Conservation (phyloP, 2,888 invertebrate genomes). For the Xanthia togata region DNA sequence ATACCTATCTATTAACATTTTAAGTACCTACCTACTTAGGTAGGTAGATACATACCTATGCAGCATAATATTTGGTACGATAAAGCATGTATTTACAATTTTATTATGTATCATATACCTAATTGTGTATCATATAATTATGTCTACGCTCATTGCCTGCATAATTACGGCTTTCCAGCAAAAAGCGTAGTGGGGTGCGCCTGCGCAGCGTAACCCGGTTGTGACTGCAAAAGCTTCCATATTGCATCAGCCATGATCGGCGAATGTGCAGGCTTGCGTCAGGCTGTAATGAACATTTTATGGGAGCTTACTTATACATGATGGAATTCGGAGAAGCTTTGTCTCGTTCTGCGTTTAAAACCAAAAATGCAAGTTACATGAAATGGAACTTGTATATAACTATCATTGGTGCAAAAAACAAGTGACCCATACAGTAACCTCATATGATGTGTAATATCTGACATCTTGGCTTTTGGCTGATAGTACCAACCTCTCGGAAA, state of each 20-base stretch:
- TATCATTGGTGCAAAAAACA: too few species aligned
- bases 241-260: constrained; percentile 78
- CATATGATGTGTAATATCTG: too few species aligned
- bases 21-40: background rate
- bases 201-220: constrained; percentile 50
- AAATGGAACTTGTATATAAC: too few species aligned
- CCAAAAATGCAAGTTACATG: too few species aligned
- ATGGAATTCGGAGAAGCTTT: constrained; percentile 6
- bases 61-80: constrained; percentile 14
- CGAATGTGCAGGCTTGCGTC: constrained; percentile 48
- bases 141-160: constrained; percentile 11
- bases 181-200: constrained; percentile 39
- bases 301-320: background rate
- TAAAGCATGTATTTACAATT: constrained; percentile 5
- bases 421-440: too few species aligned
- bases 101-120: too few species aligned
- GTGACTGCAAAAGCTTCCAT: constrained; percentile 72
- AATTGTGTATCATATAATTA: constrained; percentile 28
- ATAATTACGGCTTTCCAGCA: constrained; percentile 50
- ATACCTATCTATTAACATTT: background rate
- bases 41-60: background rate
- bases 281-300: constrained; percentile 15
- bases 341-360: background rate
- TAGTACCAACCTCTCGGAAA: too few species aligned
- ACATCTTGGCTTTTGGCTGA: too few species aligned